Base-by-base conservation (phyloP, 2,113 vertebrate genomes). In the Leucopsar rothschildi region DNA sequence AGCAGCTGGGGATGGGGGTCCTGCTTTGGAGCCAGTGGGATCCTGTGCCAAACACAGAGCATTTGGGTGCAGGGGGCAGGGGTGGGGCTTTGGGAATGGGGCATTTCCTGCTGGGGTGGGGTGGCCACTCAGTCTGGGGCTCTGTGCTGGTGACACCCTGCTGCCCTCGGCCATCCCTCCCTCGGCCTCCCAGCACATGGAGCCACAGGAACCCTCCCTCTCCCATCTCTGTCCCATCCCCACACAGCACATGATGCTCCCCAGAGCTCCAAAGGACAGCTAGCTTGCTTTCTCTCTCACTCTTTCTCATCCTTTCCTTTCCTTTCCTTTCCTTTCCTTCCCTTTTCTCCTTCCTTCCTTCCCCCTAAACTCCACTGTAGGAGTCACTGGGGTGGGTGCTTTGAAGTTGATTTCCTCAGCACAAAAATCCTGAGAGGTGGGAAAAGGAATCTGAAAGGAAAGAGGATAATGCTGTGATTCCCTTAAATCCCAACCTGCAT, bases 341-440 rank as follows among this genome's bases (percentile, higher is more conserved):
- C 35, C 37, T 18, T 18, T 16, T 16, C 28, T 19, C 7, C 9
- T 14, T 22, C 14, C n/a, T 39, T 6, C 22, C 37, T 9, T 4
- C 0, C 5, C 8, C 3, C 7, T 10, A 27, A 4, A 19, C 33
- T 45, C 13, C 23, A 0, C 35, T 23, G 7, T 2, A 23, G 21
- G 55, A 18, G 7, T 24, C 31, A 11, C 37, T 6, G 47, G 29
- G 7, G 2, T 5, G 7, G 22, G 5, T 9, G 11, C 39, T 39
- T 17, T 39, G 44, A 45, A 22, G 6, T 76, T 77, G 31, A 28
- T 72, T 52, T 70, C 35, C 31, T 86, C 53, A 53, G 23, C 49
- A 9, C 10, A 16, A 37, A 53, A 75, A 18, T 55, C 37, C 65
- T 47, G 44, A 31, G 13, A 53, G 31, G 19, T 35, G n/a, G 19